Percentiles rank a stretch among this genome's conserved stretches.
These are phyloP conservation scores for Cerceris rybyensis DNA, from an alignment of 2,888 invertebrate genomes.

Conservation along the genomic window DNA sequence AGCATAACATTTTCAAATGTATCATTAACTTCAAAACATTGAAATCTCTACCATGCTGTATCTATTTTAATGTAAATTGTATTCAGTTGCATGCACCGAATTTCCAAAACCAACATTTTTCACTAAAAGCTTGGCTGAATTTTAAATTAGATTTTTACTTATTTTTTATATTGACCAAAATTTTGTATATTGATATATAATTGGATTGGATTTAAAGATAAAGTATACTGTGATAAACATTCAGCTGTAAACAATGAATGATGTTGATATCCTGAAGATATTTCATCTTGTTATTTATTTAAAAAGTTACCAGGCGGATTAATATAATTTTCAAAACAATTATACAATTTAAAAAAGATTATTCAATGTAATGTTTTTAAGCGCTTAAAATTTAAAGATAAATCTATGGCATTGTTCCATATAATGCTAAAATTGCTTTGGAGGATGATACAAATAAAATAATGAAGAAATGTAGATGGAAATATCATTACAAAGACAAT, in stretches of 20 bases:
- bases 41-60: no score
- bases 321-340: no score
- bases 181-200: slow-evolving; percentile 8
- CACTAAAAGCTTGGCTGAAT: slow-evolving; percentile 8
- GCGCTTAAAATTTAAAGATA: no score
- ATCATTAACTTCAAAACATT: slow-evolving; percentile 9
- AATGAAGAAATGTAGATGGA: no score
- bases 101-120: background rate
- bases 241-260: slow-evolving; percentile 9
- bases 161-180: background rate
- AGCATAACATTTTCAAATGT: slow-evolving; percentile 4
- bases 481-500: no score
- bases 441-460: no score
- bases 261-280: slow-evolving; percentile 12
- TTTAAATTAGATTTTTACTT: slow-evolving; percentile 7
- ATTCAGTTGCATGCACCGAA: background rate
- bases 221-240: slow-evolving; percentile 45
- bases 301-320: slow-evolving; percentile 10
- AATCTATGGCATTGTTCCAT: no score
- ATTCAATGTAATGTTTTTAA: no score
- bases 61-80: no score
- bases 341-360: background rate
- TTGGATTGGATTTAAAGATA: slow-evolving; percentile 1
- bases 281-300: slow-evolving; percentile 14
- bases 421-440: no score